Evolutionary conservation across 2,888 invertebrate genomes (phyloP).

Genomic region (Nomada lathburiana): DNA sequence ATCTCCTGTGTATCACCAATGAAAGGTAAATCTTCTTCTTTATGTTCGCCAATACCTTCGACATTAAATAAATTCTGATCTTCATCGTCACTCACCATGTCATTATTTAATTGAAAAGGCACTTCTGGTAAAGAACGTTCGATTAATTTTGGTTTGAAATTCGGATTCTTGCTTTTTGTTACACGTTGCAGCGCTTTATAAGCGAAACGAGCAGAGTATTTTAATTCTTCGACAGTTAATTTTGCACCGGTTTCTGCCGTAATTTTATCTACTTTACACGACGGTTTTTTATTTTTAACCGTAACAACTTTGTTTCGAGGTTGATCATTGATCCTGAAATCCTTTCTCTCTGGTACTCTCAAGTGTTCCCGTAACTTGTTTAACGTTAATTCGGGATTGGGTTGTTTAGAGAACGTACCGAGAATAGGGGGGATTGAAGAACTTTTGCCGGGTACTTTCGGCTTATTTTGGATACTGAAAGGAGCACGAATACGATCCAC

Average conservation of each 20-base stretch:
- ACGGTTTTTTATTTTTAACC: neutral
- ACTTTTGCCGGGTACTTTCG: neutral
- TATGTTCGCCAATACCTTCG: constrained; percentile 11
- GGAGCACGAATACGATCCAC: constrained; percentile 13
- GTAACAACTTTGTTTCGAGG: neutral
- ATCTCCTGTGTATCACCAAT: constrained; percentile 46
- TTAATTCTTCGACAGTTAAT: constrained; percentile 32
- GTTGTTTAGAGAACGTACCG: neutral
- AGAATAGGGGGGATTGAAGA: constrained; percentile 1
- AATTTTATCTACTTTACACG: neutral
- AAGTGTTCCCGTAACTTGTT: constrained; percentile 15
- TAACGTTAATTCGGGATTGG: neutral
- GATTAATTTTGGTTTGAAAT: constrained; percentile 40
- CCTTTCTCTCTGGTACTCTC: neutral
- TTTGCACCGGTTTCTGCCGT: neutral
- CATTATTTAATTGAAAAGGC: neutral
- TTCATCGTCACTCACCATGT: neutral
- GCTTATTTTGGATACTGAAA: constrained; percentile 5
- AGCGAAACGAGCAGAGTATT: constrained; percentile 58
- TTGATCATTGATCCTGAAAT: neutral
- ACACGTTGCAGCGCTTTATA: constrained; percentile 68
- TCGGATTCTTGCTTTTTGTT: constrained; percentile 57
- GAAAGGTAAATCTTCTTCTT: constrained; percentile 36
- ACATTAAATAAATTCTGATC: neutral
- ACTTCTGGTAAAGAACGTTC: constrained; percentile 13